Conservation (phyloP, 2,113 vertebrate genomes). For the Chamaea fasciata region DNA sequence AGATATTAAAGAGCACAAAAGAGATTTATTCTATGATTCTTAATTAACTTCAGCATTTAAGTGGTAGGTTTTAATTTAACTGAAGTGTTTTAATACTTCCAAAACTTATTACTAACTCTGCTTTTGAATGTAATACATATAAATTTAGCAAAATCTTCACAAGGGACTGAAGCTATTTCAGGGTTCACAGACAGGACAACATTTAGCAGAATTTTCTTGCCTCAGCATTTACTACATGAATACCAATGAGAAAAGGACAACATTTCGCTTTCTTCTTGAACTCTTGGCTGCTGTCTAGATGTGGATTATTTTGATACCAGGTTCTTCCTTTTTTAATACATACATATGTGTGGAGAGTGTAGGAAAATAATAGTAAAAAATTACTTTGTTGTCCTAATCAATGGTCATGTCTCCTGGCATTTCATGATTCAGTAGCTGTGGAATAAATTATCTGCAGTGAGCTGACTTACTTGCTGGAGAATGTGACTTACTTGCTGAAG, state of each 20-base stretch:
- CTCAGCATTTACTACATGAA: neutral
- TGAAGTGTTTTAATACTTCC: neutral
- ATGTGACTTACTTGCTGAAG: conserved; percentile 40
- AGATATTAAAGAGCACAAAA: neutral
- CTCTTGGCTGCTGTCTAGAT: neutral
- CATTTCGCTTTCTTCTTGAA: neutral
- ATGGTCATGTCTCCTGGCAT: neutral
- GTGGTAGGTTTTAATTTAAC: neutral
- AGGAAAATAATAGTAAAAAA: neutral
- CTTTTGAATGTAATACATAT: neutral
- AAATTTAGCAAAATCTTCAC: neutral
- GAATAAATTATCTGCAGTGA: conserved; percentile 34
- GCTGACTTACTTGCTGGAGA: conserved; percentile 31
- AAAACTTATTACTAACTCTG: neutral
- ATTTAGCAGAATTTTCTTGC: neutral
- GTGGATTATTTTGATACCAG: neutral
- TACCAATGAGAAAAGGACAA: neutral
- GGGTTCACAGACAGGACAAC: neutral
- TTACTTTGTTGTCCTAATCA: neutral
- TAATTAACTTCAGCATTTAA: neutral
- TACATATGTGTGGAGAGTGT: neutral
- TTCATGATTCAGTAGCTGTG: neutral
- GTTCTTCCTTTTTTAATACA: neutral
- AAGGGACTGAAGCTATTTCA: neutral
- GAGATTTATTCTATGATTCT: neutral